Evolutionary conservation across 2,797 vertebrate species (phyloP).

Genomic region (Silurus aristotelis): DNA sequence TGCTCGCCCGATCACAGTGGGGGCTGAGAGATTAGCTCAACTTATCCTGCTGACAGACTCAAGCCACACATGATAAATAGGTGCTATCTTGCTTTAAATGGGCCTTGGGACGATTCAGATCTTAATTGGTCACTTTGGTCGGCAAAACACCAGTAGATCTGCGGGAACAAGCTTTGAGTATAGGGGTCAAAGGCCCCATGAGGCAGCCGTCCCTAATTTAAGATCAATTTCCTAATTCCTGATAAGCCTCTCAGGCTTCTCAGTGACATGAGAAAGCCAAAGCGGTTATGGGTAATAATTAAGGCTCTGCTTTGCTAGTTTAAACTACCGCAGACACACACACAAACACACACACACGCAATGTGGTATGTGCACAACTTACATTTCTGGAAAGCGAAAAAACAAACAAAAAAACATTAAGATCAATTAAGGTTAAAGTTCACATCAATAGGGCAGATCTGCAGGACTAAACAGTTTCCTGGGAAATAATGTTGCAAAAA

Average conservation of each 20-base stretch:
- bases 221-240: conserved; percentile 45
- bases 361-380: neutral
- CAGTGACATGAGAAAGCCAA: conserved; percentile 48
- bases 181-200: conserved; percentile 55
- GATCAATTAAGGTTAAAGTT: neutral
- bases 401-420: neutral
- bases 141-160: conserved; percentile 49
- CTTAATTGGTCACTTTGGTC: conserved; percentile 55
- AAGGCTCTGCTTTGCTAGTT: conserved; percentile 48
- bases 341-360: neutral
- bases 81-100: conserved; percentile 53
- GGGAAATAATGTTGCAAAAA: neutral
- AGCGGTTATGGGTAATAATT: conserved; percentile 50
- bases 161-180: conserved; percentile 33
- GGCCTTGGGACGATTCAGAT: conserved; percentile 58
- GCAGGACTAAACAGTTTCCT: neutral
- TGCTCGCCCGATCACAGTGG: conserved; percentile 26
- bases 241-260: conserved; percentile 21
- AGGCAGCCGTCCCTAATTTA: conserved; percentile 35
- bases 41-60: conserved; percentile 65
- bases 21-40: conserved; percentile 54
- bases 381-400: neutral
- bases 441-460: neutral
- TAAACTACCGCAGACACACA: neutral
- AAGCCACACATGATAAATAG: conserved; percentile 32